Conservation (phyloP, 2,888 invertebrate species). For the Oxycera nigricornis region DNA sequence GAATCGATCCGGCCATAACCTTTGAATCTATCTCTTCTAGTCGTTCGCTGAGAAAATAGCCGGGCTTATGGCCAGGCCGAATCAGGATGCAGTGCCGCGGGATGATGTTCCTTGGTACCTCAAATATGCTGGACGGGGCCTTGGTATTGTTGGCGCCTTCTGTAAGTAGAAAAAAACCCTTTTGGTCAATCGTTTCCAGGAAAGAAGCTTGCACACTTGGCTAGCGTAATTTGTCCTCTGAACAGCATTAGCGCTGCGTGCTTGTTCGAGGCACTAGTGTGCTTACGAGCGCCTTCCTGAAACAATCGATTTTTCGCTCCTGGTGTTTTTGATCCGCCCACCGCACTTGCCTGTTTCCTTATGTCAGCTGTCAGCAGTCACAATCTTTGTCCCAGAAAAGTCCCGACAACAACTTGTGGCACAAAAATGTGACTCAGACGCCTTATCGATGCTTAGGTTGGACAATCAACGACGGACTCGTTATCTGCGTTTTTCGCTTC, state of each 20-base stretch:
- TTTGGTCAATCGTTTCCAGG: not conserved
- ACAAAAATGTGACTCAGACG: too few relatives aligned
- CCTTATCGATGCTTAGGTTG: too few relatives aligned
- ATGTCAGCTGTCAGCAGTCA: conserved; percentile 21
- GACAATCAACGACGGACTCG: too few relatives aligned
- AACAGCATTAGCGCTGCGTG: not conserved
- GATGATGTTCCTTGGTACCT: conserved; percentile 90
- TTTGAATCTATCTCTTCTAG: conserved; percentile 58
- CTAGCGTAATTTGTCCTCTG: not conserved
- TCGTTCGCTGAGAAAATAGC: conserved; percentile 82
- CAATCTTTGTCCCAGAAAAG: too few relatives aligned
- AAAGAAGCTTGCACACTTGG: too few relatives aligned
- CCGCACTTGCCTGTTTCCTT: conserved; percentile 10
- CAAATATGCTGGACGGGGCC: conserved; percentile 82
- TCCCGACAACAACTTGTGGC: too few relatives aligned
- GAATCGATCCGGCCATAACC: conserved; percentile 2
- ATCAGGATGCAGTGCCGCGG: conserved; percentile 73
- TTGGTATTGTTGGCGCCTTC: conserved; percentile 84
- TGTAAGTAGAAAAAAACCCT: conserved; percentile 66
- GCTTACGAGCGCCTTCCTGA: not conserved
- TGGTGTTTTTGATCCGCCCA: conserved; percentile 39
- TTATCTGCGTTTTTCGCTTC: too few relatives aligned
- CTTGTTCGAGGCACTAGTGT: not conserved
- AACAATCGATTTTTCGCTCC: conserved; percentile 49
- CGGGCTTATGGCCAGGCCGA: conserved; percentile 80